Evolutionary conservation across 1,140 invertebrate genomes (phyloP).

Genomic region (Meloidogyne floridensis): DNA sequence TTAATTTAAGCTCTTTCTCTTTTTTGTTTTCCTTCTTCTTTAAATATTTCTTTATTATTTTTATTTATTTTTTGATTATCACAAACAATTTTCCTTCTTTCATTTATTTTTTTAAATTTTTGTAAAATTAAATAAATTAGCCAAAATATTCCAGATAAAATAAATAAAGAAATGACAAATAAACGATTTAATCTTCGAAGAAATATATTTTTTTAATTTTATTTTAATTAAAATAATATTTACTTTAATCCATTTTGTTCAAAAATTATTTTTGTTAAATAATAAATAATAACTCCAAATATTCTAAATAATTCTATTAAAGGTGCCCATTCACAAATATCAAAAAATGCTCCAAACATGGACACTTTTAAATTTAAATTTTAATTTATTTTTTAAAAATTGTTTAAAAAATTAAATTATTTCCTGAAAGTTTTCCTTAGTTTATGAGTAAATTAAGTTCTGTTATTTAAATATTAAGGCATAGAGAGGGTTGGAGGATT

Average conservation of each 20-base stretch:
- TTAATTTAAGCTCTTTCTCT: not conserved
- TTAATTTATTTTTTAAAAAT: slow-evolving; percentile 15
- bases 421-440: too few relatives aligned
- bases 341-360: slow-evolving; percentile 39
- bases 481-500: too few relatives aligned
- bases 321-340: slow-evolving; percentile 48
- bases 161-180: slow-evolving; percentile 57
- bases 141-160: slow-evolving; percentile 37
- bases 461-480: too few relatives aligned
- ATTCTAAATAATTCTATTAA: slow-evolving; percentile 58
- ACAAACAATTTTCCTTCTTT: not conserved
- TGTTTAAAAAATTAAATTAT: not conserved
- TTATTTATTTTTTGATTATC: not conserved
- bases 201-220: not conserved
- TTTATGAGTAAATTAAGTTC: too few relatives aligned
- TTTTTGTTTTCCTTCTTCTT: not conserved
- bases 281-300: slow-evolving; percentile 56
- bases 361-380: not conserved
- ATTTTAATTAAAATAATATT: not conserved
- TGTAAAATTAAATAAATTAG: slow-evolving; percentile 32
- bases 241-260: slow-evolving; percentile 43
- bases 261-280: slow-evolving; percentile 47
- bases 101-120: slow-evolving; percentile 13
- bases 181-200: slow-evolving; percentile 52
- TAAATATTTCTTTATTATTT: not conserved